These are phyloP conservation scores for Teleogryllus oceanicus DNA, from an alignment of 2,888 invertebrate species.

Conservation along the genomic window DNA sequence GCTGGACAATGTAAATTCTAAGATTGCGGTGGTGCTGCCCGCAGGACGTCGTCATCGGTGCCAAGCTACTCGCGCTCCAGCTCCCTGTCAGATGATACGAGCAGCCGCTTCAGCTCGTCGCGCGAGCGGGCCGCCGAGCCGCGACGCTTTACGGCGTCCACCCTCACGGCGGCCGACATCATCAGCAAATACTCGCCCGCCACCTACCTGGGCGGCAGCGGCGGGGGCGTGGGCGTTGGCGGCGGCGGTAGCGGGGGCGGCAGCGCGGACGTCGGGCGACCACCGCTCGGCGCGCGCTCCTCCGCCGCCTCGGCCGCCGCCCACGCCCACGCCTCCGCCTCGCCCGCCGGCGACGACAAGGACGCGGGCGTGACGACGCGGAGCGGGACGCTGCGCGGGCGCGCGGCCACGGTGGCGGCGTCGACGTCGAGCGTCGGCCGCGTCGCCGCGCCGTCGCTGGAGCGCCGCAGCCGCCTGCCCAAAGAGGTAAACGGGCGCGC, in stretches of 20 bases:
- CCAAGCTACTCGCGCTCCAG: constrained; percentile 23
- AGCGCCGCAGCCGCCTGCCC: not conserved
- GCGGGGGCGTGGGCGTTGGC: not conserved
- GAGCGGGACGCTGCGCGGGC: not conserved
- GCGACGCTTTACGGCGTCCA: constrained; percentile 2
- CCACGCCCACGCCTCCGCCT: not conserved
- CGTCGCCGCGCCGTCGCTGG: not conserved
- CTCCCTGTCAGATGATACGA: constrained; percentile 26
- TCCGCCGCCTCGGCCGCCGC: not conserved
- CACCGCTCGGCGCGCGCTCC: not conserved
- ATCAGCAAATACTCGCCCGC: constrained; percentile 73
- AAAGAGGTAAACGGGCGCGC: not conserved
- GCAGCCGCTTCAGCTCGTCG: not conserved
- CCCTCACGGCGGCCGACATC: constrained; percentile 52
- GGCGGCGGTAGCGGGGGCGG: constrained; percentile 40
- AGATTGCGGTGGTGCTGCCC: not conserved
- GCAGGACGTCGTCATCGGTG: constrained; percentile 22
- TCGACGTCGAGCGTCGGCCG: not conserved
- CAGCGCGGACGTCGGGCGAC: not conserved
- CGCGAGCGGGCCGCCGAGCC: constrained; percentile 20
- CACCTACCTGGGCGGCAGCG: constrained; percentile 63
- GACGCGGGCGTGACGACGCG: constrained; percentile 12
- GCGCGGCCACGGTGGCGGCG: not conserved
- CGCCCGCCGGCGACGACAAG: not conserved
- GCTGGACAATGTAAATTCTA: too few relatives aligned